Percentiles rank a stretch among this genome's conserved stretches.
Conservation (phyloP, 2,797 vertebrate genomes). For the Cryptoprocta ferox region DNA sequence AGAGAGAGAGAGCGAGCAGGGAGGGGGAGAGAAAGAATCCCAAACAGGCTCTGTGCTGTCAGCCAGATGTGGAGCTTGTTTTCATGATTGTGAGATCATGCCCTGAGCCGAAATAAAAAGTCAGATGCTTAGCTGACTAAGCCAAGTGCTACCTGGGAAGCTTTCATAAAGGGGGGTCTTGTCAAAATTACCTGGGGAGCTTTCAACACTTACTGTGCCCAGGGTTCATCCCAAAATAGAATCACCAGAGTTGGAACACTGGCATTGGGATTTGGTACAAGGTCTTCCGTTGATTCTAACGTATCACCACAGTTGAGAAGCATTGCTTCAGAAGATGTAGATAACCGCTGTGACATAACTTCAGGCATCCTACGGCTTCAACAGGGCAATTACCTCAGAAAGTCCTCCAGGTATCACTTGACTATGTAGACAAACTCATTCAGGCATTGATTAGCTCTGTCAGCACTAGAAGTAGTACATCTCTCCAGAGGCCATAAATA, state of each 20-base stretch:
- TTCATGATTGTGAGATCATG: too few species aligned
- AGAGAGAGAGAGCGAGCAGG: too few species aligned
- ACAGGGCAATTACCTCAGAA: conserved; percentile 30
- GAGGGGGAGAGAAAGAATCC: too few species aligned
- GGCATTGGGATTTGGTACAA: background rate
- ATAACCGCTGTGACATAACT: background rate
- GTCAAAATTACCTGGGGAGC: background rate
- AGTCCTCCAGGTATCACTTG: background rate
- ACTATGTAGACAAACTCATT: conserved; percentile 24
- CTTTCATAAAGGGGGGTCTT: background rate
- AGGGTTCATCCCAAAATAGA: background rate
- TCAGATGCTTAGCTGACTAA: too few species aligned
- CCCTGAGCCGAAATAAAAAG: too few species aligned
- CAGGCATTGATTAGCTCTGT: conserved; percentile 39
- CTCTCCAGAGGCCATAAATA: conserved; percentile 41
- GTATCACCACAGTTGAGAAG: background rate
- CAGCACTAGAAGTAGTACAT: background rate
- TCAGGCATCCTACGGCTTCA: background rate
- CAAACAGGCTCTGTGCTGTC: too few species aligned
- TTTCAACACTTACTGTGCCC: background rate
- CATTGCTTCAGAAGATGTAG: background rate
- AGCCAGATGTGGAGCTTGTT: background rate
- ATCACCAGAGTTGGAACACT: too few species aligned
- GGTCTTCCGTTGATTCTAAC: background rate
- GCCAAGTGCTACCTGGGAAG: too few species aligned